Percentiles rank a stretch among this genome's conserved stretches.
These are phyloP conservation scores for Drosophila birchii DNA, from an alignment of 2,888 invertebrate species.

Conservation along the genomic window DNA sequence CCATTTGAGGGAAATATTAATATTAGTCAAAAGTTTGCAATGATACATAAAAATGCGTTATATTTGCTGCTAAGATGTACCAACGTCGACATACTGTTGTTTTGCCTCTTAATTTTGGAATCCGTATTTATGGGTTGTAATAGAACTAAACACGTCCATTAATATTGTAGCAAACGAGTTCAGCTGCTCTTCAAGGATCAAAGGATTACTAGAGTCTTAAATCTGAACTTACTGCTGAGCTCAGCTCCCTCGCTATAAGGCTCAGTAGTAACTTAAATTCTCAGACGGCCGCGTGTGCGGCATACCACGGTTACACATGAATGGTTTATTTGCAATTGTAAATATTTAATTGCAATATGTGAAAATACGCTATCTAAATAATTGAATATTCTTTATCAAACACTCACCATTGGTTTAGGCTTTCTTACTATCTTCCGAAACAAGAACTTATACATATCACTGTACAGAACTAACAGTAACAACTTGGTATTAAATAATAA, in stretches of 20 bases:
- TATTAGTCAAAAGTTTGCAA: too few species aligned
- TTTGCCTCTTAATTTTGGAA: too few species aligned
- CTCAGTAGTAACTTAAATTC: not conserved
- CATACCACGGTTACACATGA: too few species aligned
- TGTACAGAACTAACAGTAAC: conserved; percentile 19
- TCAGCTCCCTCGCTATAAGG: not conserved
- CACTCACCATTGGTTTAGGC: conserved; percentile 67
- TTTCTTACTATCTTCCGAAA: conserved; percentile 65
- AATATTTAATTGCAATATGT: not conserved
- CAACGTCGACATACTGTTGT: too few species aligned
- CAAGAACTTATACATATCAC: conserved; percentile 65
- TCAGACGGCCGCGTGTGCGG: not conserved
- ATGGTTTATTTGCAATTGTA: too few species aligned
- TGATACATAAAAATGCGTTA: too few species aligned
- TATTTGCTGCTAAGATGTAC: too few species aligned
- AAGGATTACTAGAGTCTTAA: not conserved
- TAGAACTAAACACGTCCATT: not conserved
- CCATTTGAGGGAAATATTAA: not conserved
- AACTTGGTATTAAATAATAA: conserved; percentile 22
- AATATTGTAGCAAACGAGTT: not conserved
- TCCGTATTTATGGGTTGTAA: too few species aligned
- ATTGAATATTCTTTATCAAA: not conserved
- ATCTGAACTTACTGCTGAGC: not conserved
- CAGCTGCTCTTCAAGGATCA: not conserved
- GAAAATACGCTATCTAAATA: not conserved